These are phyloP conservation scores for Taurulus bubalis DNA, from an alignment of 2,113 vertebrate species.

Conservation along the genomic window DNA sequence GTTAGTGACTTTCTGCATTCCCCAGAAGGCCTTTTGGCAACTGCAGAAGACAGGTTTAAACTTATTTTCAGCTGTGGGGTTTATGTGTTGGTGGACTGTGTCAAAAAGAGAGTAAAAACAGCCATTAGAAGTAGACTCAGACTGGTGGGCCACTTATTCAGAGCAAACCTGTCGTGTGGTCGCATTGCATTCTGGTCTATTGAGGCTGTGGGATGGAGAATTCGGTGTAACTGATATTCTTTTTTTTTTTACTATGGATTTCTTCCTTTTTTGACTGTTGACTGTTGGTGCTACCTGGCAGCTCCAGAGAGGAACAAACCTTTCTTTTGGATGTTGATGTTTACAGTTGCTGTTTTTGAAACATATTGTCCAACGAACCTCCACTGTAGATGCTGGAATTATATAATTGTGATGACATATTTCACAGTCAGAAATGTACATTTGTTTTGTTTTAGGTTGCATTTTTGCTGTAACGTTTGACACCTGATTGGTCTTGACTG, in stretches of 20 bases:
- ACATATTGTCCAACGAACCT: conserved; percentile 21
- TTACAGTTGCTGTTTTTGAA: conserved; percentile 48
- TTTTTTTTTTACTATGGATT: neutral
- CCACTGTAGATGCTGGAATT: conserved; percentile 9
- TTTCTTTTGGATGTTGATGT: conserved; percentile 35
- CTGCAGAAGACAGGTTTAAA: conserved; percentile 18
- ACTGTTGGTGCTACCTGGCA: conserved; percentile 59
- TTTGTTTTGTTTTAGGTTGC: neutral
- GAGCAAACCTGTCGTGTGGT: neutral
- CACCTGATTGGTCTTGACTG: conserved; percentile 24
- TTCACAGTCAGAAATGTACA: neutral
- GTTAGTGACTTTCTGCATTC: conserved; percentile 30
- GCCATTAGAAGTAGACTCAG: neutral
- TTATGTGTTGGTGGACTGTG: neutral
- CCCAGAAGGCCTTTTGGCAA: conserved; percentile 54
- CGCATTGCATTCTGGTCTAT: conserved; percentile 25
- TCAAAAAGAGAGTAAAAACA: neutral
- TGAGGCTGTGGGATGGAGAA: neutral
- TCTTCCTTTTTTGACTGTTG: conserved; percentile 36
- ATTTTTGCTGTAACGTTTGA: conserved; percentile 9
- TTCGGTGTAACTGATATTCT: neutral
- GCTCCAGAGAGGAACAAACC: conserved; percentile 22
- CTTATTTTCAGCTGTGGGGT: conserved; percentile 13
- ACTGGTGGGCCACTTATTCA: neutral
- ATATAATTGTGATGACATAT: neutral